A percentile compares a stretch with the other conserved stretches of the same genome.
Evolutionary conservation across 2,888 invertebrate species (phyloP).

Genomic region (Caenorhabditis parvicauda): DNA sequence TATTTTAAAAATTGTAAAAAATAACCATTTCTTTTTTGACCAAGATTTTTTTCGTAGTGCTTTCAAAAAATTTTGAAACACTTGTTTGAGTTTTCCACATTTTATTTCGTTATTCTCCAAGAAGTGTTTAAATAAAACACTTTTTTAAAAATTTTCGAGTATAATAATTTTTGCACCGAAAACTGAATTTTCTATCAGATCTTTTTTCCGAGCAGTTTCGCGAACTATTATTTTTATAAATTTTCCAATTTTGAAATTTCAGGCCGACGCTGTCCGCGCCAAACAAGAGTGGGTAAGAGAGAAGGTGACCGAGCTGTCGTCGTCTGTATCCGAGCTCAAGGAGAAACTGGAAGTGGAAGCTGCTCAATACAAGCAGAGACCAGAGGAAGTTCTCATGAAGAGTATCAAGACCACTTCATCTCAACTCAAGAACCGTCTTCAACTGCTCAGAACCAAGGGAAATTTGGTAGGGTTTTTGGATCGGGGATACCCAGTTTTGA

Average conservation of each 20-base stretch:
- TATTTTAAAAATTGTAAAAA: no score
- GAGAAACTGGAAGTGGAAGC: constrained; percentile 29
- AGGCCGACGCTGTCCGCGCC: constrained; percentile 31
- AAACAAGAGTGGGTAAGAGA: constrained; percentile 33
- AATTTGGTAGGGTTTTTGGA: constrained; percentile 7
- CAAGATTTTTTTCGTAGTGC: not conserved
- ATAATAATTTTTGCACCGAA: no score
- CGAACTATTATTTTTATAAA: not conserved
- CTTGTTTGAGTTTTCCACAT: no score
- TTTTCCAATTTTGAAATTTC: constrained; percentile 2
- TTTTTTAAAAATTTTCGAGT: no score
- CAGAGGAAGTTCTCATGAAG: constrained; percentile 38
- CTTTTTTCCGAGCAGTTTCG: no score
- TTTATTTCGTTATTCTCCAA: no score
- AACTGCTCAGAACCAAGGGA: constrained; percentile 20
- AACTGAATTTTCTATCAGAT: no score
- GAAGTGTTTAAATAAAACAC: no score
- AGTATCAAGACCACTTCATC: constrained; percentile 25
- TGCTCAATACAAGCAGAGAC: constrained; percentile 20
- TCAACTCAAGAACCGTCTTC: constrained; percentile 17
- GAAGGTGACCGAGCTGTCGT: constrained; percentile 27
- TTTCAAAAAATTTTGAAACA: not conserved
- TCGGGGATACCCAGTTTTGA: not conserved
- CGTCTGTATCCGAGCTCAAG: constrained; percentile 32
- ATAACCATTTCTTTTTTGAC: no score